Conservation (phyloP, 2,888 invertebrate species). For the Noctua janthina region DNA sequence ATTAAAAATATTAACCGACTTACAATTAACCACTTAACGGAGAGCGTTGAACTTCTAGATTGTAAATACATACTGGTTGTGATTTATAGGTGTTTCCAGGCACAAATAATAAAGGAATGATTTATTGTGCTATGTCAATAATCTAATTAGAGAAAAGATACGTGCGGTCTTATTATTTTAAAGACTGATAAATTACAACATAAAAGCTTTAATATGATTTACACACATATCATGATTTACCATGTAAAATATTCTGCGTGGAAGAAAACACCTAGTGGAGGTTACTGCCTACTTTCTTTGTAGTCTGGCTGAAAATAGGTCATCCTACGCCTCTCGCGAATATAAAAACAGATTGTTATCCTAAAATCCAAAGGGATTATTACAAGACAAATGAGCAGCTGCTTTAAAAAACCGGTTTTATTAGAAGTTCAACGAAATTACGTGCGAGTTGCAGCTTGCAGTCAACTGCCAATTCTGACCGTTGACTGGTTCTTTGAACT, state of each 20-base stretch:
- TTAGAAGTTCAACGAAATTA: slow-evolving; percentile 15
- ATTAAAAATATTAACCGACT: slow-evolving; percentile 59
- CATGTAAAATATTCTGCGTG: slow-evolving; percentile 10
- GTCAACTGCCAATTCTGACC: not conserved
- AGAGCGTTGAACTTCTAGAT: slow-evolving; percentile 58
- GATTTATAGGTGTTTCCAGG: slow-evolving; percentile 44
- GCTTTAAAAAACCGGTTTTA: slow-evolving; percentile 32
- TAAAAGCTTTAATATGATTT: not conserved
- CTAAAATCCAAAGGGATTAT: slow-evolving; percentile 7
- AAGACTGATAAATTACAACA: slow-evolving; percentile 10
- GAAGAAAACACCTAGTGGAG: not conserved
- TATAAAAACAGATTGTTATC: slow-evolving; percentile 8
- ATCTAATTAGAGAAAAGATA: slow-evolving; percentile 36
- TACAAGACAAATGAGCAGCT: slow-evolving; percentile 19
- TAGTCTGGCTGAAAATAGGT: slow-evolving; percentile 18
- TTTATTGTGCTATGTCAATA: slow-evolving; percentile 38
- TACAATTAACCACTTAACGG: slow-evolving; percentile 53
- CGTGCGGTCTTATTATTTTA: slow-evolving; percentile 28
- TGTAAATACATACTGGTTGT: slow-evolving; percentile 39
- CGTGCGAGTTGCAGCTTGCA: slow-evolving; percentile 28
- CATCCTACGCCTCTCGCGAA: slow-evolving; percentile 4
- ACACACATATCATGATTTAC: slow-evolving; percentile 1
- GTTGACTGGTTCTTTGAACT: not conserved
- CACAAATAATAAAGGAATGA: slow-evolving; percentile 33
- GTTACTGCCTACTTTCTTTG: slow-evolving; percentile 6